Percentiles rank a stretch among this genome's conserved stretches.
phyloP scores from a whole-genome alignment of 2,113 vertebrate genomes.

The Brienomyrus longianalis region DNA sequence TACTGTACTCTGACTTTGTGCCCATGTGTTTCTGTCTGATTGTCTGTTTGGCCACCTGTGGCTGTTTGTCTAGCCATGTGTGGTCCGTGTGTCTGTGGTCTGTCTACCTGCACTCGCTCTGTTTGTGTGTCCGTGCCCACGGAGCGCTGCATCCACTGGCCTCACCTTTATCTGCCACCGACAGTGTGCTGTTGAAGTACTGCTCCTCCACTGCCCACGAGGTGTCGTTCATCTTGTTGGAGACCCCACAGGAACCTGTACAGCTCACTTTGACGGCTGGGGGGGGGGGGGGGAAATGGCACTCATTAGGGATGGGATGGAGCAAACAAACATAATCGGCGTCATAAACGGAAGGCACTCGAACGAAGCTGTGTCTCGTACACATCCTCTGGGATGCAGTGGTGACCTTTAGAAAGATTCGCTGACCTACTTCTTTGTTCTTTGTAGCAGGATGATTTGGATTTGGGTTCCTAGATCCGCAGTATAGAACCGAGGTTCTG shows the following conservation, averaged over 20 bases:
- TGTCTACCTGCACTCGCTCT: neutral
- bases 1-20: neutral
- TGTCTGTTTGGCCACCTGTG: neutral
- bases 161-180: constrained; percentile 86
- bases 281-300: neutral
- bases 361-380: neutral
- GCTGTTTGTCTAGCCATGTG: neutral
- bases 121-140: neutral
- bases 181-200: constrained; percentile 84
- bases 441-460: neutral
- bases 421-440: neutral
- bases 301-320: neutral
- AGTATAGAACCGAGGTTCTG: neutral
- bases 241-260: constrained; percentile 79
- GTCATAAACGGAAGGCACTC: neutral
- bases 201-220: constrained; percentile 78
- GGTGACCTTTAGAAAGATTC: neutral
- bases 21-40: neutral
- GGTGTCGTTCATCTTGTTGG: constrained; percentile 76
- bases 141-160: neutral
- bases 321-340: neutral
- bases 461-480: neutral
- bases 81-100: neutral
- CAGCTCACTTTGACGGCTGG: constrained; percentile 92
- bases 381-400: neutral